Evolutionary conservation across 2,888 invertebrate species (phyloP).

Genomic region (Ophonus ardosiacus): DNA sequence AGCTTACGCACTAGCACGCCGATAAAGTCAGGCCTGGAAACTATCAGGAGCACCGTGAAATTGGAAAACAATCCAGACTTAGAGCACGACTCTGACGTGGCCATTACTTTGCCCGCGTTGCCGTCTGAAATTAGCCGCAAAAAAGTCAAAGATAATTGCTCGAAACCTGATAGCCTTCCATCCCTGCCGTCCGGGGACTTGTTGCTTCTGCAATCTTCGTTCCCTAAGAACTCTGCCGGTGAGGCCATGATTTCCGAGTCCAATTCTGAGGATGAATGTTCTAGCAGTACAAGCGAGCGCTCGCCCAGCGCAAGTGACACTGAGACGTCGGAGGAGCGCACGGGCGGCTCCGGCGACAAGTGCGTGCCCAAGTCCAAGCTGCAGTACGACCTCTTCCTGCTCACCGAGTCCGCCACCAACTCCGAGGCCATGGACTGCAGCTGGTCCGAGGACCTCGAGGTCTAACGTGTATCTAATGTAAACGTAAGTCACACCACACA

Average conservation of each 20-base stretch:
- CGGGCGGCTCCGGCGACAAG: constrained; percentile 53
- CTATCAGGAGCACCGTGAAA: constrained; percentile 69
- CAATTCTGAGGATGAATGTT: constrained; percentile 80
- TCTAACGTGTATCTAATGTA: constrained; percentile 44
- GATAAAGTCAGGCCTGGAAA: constrained; percentile 70
- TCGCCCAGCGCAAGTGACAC: constrained; percentile 64
- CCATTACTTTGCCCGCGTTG: constrained; percentile 73
- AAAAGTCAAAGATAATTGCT: constrained; percentile 63
- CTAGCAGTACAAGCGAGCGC: constrained; percentile 71
- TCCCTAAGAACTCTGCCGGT: constrained; percentile 83
- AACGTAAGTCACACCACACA: constrained; percentile 11
- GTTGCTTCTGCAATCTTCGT: constrained; percentile 70
- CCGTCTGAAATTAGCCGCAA: constrained; percentile 74
- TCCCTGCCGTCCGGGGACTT: constrained; percentile 62
- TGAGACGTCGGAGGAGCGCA: constrained; percentile 57
- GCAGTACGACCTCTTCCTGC: constrained; percentile 63
- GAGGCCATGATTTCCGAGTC: constrained; percentile 84
- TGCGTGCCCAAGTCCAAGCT: constrained; percentile 61
- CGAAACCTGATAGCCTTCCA: constrained; percentile 59
- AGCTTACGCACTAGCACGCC: constrained; percentile 69
- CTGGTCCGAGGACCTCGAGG: constrained; percentile 68
- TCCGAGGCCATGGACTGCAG: constrained; percentile 68
- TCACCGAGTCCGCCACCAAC: constrained; percentile 65
- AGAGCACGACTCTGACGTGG: constrained; percentile 69
- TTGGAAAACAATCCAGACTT: constrained; percentile 69